phyloP scores from a whole-genome alignment of 2,888 invertebrate genomes.

The Syrista parreyssii region DNA sequence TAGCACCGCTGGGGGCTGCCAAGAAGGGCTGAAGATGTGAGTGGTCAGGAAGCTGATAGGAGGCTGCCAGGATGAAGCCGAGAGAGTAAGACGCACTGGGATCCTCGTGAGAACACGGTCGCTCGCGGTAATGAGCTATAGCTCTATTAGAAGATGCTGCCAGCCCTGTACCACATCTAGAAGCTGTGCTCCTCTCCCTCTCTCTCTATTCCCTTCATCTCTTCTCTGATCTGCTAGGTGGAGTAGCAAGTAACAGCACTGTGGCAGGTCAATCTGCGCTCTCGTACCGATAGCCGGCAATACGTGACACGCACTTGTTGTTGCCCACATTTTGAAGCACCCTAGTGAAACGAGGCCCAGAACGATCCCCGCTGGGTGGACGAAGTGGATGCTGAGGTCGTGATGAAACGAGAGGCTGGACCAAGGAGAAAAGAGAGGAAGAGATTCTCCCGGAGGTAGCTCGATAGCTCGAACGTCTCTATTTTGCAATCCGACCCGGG shows the following conservation, averaged over 20 bases:
- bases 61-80: conserved; percentile 27
- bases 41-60: conserved; percentile 4
- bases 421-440: not conserved
- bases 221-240: not conserved
- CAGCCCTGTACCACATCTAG: not conserved
- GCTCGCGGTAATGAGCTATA: conserved; percentile 50
- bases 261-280: conserved; percentile 29
- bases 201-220: not conserved
- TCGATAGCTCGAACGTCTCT: conserved; percentile 6
- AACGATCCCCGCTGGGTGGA: not conserved
- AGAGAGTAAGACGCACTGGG: conserved; percentile 36
- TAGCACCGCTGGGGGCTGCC: not conserved
- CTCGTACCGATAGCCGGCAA: not conserved
- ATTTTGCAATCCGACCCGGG: conserved; percentile 2
- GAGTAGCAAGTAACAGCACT: not conserved
- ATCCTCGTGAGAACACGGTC: conserved; percentile 52
- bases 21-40: not conserved
- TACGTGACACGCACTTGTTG: not conserved
- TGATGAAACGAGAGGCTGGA: not conserved
- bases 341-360: not conserved
- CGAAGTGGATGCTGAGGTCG: not conserved
- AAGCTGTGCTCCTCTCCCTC: not conserved
- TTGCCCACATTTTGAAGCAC: not conserved
- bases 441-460: not conserved
- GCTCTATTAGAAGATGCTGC: conserved; percentile 44